Evolutionary conservation across 2,888 invertebrate species (phyloP).

Genomic region (Hedychridium roseum): DNA sequence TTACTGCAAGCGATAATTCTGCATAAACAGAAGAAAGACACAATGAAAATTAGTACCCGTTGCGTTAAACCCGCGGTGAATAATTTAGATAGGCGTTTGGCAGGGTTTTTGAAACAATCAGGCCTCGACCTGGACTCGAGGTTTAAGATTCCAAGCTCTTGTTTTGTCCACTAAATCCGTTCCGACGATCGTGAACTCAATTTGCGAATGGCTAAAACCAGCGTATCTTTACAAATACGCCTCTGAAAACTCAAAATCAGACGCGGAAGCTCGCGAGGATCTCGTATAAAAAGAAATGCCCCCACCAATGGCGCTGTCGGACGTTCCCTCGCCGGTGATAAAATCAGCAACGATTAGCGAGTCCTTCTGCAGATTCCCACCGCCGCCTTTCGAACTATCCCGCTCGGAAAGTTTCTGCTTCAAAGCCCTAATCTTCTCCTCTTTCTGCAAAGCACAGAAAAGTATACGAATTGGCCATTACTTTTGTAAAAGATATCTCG

Average conservation of each 20-base stretch:
- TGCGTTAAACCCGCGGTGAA: no score
- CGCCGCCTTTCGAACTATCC: conserved; percentile 69
- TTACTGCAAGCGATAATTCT: no score
- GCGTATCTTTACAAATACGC: conserved; percentile 74
- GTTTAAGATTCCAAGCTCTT: conserved; percentile 13
- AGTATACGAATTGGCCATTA: no score
- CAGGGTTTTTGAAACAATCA: no score
- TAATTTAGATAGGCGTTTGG: no score
- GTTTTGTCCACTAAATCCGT: conserved; percentile 7
- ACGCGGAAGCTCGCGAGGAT: conserved; percentile 84
- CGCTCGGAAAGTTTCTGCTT: conserved; percentile 83
- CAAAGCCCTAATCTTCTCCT: conserved; percentile 84
- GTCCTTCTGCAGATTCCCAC: conserved; percentile 68
- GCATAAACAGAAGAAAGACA: no score
- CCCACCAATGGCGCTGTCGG: conserved; percentile 79
- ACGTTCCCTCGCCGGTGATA: conserved; percentile 79
- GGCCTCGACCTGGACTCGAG: neutral
- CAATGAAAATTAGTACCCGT: no score
- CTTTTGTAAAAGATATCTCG: no score
- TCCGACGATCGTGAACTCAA: conserved; percentile 1
- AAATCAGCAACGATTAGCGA: conserved; percentile 78
- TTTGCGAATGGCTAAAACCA: conserved; percentile 4
- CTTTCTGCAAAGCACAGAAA: conserved; percentile 73
- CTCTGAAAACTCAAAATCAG: conserved; percentile 88
- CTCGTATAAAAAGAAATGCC: conserved; percentile 78